A percentile compares a stretch with the other conserved stretches of the same genome.
These are phyloP conservation scores for Poecile montanus DNA, from an alignment of 2,797 vertebrate genomes.

Conservation along the genomic window DNA sequence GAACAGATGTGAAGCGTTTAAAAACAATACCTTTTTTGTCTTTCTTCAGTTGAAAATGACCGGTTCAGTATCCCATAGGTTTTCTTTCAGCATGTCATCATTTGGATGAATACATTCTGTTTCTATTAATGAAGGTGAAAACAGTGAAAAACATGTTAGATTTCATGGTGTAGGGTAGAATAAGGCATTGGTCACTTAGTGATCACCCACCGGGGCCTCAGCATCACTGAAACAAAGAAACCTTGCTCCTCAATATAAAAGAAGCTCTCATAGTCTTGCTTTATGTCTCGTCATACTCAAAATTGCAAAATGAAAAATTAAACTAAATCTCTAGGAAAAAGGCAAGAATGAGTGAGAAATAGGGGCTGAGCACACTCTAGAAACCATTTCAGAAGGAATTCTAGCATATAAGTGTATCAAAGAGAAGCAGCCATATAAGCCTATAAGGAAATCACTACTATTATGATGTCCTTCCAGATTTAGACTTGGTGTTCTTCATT, in stretches of 20 bases:
- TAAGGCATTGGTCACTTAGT: neutral
- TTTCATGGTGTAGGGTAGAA: neutral
- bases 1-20: neutral
- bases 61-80: accelerated
- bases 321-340: neutral
- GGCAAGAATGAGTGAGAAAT: neutral
- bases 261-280: neutral
- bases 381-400: neutral
- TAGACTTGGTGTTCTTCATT: neutral
- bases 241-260: neutral
- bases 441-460: neutral
- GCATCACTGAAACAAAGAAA: neutral
- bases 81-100: neutral
- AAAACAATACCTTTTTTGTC: neutral
- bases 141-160: neutral
- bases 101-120: neutral
- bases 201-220: accelerated
- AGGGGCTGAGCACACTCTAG: neutral
- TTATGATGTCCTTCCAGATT: neutral
- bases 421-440: neutral
- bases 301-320: neutral
- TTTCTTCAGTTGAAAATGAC: neutral
- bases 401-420: neutral
- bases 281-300: neutral
- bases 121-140: neutral